phyloP scores from a whole-genome alignment of 2,797 vertebrate species.

The Epinephelus malabaricus region DNA sequence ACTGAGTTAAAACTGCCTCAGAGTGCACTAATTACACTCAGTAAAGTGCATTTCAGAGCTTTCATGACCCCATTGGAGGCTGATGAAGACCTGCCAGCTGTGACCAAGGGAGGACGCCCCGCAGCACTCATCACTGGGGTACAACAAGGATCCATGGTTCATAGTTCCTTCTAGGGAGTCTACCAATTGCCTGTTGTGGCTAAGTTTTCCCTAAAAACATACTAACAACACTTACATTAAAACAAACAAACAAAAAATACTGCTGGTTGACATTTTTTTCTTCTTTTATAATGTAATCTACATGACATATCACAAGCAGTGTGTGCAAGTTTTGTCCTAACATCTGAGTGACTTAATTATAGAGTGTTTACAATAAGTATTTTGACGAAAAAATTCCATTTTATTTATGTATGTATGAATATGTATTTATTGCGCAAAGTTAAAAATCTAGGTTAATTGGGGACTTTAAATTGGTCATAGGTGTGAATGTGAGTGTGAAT shows the following conservation, averaged over 20 bases:
- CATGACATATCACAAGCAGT: background rate
- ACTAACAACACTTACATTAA: background rate
- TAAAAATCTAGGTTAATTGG: too few species aligned
- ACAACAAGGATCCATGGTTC: constrained; percentile 16
- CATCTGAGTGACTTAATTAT: background rate
- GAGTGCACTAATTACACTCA: constrained; percentile 70
- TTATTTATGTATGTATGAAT: too few species aligned
- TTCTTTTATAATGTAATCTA: background rate
- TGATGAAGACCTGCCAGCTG: constrained; percentile 67
- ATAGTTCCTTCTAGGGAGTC: background rate
- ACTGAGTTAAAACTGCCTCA: constrained; percentile 67
- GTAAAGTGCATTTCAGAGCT: constrained; percentile 68
- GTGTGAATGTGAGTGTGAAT: too few species aligned
- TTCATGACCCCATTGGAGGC: constrained; percentile 55
- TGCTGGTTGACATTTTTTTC: background rate
- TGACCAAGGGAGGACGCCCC: constrained; percentile 50
- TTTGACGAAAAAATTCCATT: too few species aligned
- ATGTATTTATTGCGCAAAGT: too few species aligned
- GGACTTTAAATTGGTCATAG: too few species aligned
- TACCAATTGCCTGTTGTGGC: background rate
- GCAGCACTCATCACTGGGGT: constrained; percentile 31
- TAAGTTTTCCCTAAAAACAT: constrained; percentile 1
- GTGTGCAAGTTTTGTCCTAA: background rate
- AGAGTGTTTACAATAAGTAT: background rate
- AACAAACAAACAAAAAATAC: background rate